Base-by-base conservation (phyloP, 2,888 invertebrate genomes). In the Helleia helle region DNA sequence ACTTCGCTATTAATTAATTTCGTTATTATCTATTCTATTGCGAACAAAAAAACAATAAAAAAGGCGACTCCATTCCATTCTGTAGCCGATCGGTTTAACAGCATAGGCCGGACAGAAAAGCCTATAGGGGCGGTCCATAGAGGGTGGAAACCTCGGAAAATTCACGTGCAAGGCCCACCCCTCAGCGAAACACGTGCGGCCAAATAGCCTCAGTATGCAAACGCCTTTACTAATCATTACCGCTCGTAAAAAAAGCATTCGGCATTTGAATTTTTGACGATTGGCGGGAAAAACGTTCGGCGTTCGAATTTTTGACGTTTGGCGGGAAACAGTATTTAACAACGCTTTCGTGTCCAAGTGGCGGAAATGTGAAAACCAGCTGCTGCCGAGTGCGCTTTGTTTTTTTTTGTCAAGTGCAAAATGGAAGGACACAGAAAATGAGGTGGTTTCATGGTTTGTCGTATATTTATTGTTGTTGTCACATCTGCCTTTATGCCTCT, bases 101-200 rank as follows among this genome's bases (percentile, higher is more conserved):
- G 80, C 77, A 81, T 83, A 84, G 84, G 84, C 84, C 74, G 83
- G 81, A 81, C 83, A 83, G 84, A 84, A 84, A 84, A 83, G 84
- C 84, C 83, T 83, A 83, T 77, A 83, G 84, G 83, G 84, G 84
- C 84, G 84, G 83, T 79, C 81, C 83, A 81, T 65, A 60, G 75
- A 74, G 84, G 84, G 84, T 83, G 83, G 84, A 76, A 83, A 83
- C 84, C 75, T 81, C 73, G 83, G 84, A 81, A 84, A 81, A 80
- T 81, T 83, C 80, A 81, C 80, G 80, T 79, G 75, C 70, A 69
- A 73, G 71, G 55, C 76, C 80, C 80, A 73, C 77, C 83, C 81
- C 80, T 54, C 36, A 47, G 61, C 56, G 50, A 63, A 73, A 69
- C 83, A 83, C 83, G 83, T 84, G 83, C 72, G 61, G 62, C 74